Evolutionary conservation across 2,888 invertebrate species (phyloP).

Genomic region (Ophioninae sp.): DNA sequence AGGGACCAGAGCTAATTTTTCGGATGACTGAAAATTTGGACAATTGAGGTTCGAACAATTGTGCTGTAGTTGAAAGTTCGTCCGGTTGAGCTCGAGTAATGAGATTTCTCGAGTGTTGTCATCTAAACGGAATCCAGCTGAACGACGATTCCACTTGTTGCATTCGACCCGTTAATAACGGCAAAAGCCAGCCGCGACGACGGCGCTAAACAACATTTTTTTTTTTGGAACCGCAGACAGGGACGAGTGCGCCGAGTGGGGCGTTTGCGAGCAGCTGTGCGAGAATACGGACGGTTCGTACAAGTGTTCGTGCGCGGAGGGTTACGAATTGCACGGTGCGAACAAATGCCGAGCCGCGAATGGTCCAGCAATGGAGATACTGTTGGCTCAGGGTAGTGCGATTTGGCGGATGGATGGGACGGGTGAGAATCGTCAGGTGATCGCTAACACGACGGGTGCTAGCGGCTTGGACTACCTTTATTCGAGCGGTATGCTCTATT

Average conservation of each 20-base stretch:
- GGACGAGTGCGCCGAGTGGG: conserved; percentile 96
- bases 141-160: background rate
- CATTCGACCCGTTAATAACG: background rate
- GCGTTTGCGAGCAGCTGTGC: conserved; percentile 97
- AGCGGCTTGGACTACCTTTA: conserved; percentile 94
- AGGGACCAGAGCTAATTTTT: no score
- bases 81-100: background rate
- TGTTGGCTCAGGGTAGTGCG: conserved; percentile 88
- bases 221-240: conserved; percentile 84
- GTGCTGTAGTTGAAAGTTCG: background rate
- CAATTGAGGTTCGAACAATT: no score
- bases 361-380: conserved; percentile 84
- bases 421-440: conserved; percentile 84
- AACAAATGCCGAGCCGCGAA: conserved; percentile 86
- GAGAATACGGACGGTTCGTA: conserved; percentile 93
- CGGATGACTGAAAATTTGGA: no score
- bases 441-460: conserved; percentile 92
- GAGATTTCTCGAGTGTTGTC: background rate
- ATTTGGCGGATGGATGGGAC: conserved; percentile 87
- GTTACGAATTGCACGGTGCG: conserved; percentile 86
- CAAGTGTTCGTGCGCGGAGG: conserved; percentile 91
- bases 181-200: background rate
- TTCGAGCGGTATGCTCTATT: conserved; percentile 89
- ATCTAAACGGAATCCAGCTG: background rate
- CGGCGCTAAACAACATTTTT: background rate